Evolutionary conservation across 2,113 vertebrate species (phyloP), one percentile per base, ranked within the genome.

Genomic region (Callipepla squamata): DNA sequence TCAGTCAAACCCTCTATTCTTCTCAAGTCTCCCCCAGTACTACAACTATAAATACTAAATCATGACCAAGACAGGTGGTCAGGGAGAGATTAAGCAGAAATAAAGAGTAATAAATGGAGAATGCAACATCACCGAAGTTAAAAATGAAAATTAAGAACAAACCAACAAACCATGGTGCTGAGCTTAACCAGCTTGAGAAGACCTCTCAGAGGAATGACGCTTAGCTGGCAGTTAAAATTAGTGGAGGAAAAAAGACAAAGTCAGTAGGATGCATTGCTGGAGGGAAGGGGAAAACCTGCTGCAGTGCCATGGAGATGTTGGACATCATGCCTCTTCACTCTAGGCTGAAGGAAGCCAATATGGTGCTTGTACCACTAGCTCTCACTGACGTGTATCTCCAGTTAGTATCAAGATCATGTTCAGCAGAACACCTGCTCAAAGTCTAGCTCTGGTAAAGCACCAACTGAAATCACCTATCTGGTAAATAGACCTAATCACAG

Each of bases 401-500:
- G 45, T 44, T 42, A 38, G 11, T 18, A 81, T 65, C 48, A 55
- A 73, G 25, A 77, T 23, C 68, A 51, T 17, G 34, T 12, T 90
- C 62, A 72, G 17, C 16, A 82, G 79, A 70, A 93, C 87, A 91
- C 19, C 25, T 61, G 32, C 55, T 76, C 36, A 36, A 91, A 70
- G 8, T 28, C 55, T 57, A 65, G 45, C 45, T 92, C 58, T 69
- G 68, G 38, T 87, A 94, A 85, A 92, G 67, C 82, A 90, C 85
- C 91, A 77, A 80, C 34, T 63, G 13, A 94, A 89, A 68, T 61
- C 1, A 61, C 22, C 80, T 45, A 58, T 23, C 72, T 50, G 20
- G 51, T 85, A 70, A 89, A 80, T 67, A 83, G 21, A 53, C 38
- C 32, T 87, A 67, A 92, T 73, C 32, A 58, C 19, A 77, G 28